Evolutionary conservation across 2,888 invertebrate genomes (phyloP), one percentile per base, ranked within the genome.

Genomic region (Idaea straminata): DNA sequence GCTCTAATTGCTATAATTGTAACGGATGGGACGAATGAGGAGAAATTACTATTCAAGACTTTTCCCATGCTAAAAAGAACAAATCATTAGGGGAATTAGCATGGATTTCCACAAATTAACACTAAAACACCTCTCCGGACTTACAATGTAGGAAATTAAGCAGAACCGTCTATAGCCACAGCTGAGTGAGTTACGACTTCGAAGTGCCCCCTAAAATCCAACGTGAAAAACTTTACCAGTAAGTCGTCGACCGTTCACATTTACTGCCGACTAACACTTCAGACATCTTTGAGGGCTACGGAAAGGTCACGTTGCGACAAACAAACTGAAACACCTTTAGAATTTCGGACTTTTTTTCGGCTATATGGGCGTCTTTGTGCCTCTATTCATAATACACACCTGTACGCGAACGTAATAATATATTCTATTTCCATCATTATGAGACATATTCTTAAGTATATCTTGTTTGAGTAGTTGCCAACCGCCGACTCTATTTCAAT

Each of bases 171-270:
- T 47, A 47, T 47, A 47, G 47, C 47, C 47, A 13, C 47, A 47
- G 47, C 13, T 72, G 68, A 73, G 69, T 73, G 73, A 73, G 68
- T 72, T 71, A 73, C 70, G 66, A 72, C 72, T 68, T 65, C 63
- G 64, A 64, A 71, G 71, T 69, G 74, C 71, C 70, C 72, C 69
- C 69, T 69, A 72, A 69, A 72, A 68, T 69, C 62, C 70, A 69
- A 69, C 72, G 69, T 71, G 72, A 70, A 72, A 74, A 74, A 74
- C 67, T 74, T 74, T 67, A 66, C 68, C 66, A 72, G 65, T 71
- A 67, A 47, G 47, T 69, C 66, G 66, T 68, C 73, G 73, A 72
- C 73, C 72, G 70, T 70, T 72, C 67, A 69, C 72, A 69, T 72
- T 74, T 71, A 74, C 69, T 72, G 69, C 69, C 66, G 66, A 67